phyloP scores from a whole-genome alignment of 1,140 invertebrate species.

The Diachasma alloeum region DNA sequence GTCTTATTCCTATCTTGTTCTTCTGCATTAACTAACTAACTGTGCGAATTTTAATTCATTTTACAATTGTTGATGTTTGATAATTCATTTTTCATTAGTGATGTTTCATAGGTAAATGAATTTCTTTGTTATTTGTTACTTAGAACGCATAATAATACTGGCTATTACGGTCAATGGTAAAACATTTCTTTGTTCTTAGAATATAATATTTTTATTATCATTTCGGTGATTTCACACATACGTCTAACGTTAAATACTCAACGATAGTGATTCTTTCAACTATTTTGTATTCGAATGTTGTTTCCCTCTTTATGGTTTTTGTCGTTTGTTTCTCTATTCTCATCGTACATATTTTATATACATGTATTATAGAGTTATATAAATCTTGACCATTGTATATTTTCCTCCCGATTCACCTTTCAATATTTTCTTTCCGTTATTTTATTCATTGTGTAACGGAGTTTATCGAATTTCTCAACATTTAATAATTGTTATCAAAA shows the following conservation, averaged over 20 bases:
- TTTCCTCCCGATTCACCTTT: neutral
- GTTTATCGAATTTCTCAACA: constrained; percentile 30
- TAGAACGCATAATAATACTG: constrained; percentile 52
- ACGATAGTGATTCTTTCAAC: constrained; percentile 15
- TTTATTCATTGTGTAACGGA: constrained; percentile 36
- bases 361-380: constrained; percentile 20
- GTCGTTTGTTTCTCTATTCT: constrained; percentile 22
- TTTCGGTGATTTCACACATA: constrained; percentile 42
- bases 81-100: constrained; percentile 10
- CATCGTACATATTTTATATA: constrained; percentile 36
- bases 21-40: constrained; percentile 38
- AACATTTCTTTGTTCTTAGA: constrained; percentile 25
- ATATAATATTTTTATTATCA: constrained; percentile 43
- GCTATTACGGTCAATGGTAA: constrained; percentile 45
- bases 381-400: neutral
- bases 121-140: constrained; percentile 22
- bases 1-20: constrained; percentile 31
- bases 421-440: neutral
- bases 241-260: constrained; percentile 29
- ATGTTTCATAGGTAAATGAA: neutral
- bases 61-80: constrained; percentile 33
- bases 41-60: constrained; percentile 43
- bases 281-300: constrained; percentile 13
- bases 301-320: neutral
- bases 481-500: constrained; percentile 61